phyloP scores from a whole-genome alignment of 2,113 vertebrate genomes.

The Chinchilla lanigera region DNA sequence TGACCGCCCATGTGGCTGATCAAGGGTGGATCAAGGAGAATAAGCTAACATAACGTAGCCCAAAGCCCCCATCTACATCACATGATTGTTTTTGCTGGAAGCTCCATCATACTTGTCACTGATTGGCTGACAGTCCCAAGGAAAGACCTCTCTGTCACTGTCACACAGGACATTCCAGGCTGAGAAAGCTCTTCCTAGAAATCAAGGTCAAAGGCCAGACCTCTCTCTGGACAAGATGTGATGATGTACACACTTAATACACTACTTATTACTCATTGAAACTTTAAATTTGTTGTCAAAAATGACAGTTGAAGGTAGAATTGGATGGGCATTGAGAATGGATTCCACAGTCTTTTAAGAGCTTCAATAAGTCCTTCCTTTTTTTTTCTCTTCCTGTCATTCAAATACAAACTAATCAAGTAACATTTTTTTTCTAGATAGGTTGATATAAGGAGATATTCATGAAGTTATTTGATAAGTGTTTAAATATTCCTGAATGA shows the following conservation, averaged over 20 bases:
- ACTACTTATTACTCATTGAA: not conserved
- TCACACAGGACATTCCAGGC: not conserved
- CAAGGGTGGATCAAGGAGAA: not conserved
- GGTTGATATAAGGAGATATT: not conserved
- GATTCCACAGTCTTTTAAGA: not conserved
- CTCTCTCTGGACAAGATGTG: not conserved
- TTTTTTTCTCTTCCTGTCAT: not conserved
- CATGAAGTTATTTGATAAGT: not conserved
- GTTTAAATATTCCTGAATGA: not conserved
- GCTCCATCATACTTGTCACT: not conserved
- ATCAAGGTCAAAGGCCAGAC: not conserved
- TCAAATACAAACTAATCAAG: constrained; percentile 24
- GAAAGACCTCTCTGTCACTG: not conserved
- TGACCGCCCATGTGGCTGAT: not conserved
- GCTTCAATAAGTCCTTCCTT: not conserved
- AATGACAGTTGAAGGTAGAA: not conserved
- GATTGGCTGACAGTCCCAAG: not conserved
- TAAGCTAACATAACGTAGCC: not conserved
- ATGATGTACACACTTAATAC: not conserved
- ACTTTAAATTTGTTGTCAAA: not conserved
- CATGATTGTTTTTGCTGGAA: not conserved
- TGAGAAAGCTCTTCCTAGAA: not conserved
- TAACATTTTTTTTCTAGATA: not conserved
- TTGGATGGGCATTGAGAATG: not conserved
- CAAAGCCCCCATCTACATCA: not conserved